Evolutionary conservation across 53 echinoderm and acorn worm species (phyloP).

Genomic region (Paracentrotus lividus): DNA sequence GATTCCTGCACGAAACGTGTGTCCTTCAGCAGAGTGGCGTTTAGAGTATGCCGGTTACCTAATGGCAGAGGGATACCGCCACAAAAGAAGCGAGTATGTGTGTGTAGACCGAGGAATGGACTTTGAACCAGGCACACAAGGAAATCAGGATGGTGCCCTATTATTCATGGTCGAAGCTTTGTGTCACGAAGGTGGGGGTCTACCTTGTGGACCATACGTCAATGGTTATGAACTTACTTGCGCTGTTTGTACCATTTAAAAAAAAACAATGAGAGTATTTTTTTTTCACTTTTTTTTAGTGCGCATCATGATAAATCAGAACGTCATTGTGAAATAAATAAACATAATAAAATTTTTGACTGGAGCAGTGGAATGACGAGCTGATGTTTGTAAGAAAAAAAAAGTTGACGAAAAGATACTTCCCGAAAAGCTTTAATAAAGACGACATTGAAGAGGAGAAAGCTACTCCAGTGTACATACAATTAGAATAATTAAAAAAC

Average conservation of each 20-base stretch:
- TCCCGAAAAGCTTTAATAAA: too few relatives aligned
- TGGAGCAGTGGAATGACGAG: too few relatives aligned
- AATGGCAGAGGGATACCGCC: conserved; percentile 35
- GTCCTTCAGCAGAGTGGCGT: conserved; percentile 71
- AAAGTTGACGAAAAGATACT: too few relatives aligned
- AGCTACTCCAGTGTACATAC: too few relatives aligned
- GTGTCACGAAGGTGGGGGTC: conserved; percentile 65
- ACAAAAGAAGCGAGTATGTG: conserved; percentile 38
- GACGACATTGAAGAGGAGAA: too few relatives aligned
- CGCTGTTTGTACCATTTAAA: conserved; percentile 71
- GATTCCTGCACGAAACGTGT: conserved; percentile 73
- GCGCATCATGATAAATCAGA: too few relatives aligned
- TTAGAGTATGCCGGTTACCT: conserved; percentile 74
- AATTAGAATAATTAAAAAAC: too few relatives aligned
- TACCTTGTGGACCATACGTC: conserved; percentile 75
- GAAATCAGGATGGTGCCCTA: conserved; percentile 46
- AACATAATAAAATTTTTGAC: too few relatives aligned
- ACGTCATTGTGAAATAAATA: too few relatives aligned
- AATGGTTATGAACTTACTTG: conserved; percentile 78
- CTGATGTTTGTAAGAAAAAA: too few relatives aligned
- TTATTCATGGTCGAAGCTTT: conserved; percentile 68
- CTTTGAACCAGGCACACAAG: conserved; percentile 35
- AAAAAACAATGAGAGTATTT: too few relatives aligned
- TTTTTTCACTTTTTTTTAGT: too few relatives aligned
- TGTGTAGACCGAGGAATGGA: conserved; percentile 72